Conservation (phyloP, 2,888 invertebrate species). For the Scaptomyza flava region DNA sequence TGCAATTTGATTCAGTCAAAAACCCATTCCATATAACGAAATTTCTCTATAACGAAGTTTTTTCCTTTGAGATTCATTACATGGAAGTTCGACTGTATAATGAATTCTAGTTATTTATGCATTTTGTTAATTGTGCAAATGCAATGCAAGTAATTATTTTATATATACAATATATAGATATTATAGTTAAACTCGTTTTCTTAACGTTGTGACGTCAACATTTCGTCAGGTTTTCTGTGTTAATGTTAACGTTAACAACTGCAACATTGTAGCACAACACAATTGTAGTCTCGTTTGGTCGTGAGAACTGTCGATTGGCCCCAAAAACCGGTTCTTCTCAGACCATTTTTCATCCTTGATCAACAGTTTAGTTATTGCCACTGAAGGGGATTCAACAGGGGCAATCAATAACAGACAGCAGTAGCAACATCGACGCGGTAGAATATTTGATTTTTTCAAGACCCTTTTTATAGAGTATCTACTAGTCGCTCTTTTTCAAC, state of each 20-base stretch:
- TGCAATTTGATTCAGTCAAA: too few relatives aligned
- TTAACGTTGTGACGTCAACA: background rate
- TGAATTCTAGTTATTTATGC: background rate
- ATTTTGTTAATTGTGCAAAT: conserved; percentile 6
- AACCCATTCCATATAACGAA: too few relatives aligned
- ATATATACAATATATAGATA: background rate
- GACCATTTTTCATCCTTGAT: conserved; percentile 30
- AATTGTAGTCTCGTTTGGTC: conserved; percentile 5
- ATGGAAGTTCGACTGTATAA: too few relatives aligned
- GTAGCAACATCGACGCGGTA: background rate
- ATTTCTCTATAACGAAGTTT: too few relatives aligned
- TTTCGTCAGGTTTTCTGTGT: conserved; percentile 1
- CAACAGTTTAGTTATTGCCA: conserved; percentile 8
- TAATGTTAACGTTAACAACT: conserved; percentile 3
- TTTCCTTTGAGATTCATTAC: too few relatives aligned
- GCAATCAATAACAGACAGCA: too few relatives aligned
- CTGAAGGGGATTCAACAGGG: background rate
- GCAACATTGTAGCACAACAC: conserved; percentile 9
- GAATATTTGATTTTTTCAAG: too few relatives aligned
- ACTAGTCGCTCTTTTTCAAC: background rate
- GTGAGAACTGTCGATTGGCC: conserved; percentile 30
- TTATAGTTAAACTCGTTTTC: conserved; percentile 7
- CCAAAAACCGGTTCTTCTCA: conserved; percentile 29
- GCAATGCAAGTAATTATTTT: conserved; percentile 12
- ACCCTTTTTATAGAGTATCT: background rate